Conservation (phyloP, 1,140 invertebrate genomes). For the Galleria mellonella region DNA sequence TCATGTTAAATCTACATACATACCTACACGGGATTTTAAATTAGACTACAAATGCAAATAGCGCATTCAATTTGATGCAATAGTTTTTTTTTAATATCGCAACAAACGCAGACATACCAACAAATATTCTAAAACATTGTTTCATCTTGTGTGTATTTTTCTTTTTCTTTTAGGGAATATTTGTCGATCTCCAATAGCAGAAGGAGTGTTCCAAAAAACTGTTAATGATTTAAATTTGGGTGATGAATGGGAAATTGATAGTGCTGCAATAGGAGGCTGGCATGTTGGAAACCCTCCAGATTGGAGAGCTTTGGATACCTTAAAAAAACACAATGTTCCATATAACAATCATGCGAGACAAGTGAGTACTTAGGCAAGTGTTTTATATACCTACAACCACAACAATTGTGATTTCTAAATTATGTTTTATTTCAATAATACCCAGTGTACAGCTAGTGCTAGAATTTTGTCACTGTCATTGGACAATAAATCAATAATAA, state of each 20-base stretch:
- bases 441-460: too few species aligned
- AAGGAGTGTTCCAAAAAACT: slow-evolving; percentile 88
- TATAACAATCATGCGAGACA: slow-evolving; percentile 86
- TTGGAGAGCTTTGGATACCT: slow-evolving; percentile 80
- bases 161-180: slow-evolving; percentile 83
- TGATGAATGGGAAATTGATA: slow-evolving; percentile 88
- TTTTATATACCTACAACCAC: too few species aligned
- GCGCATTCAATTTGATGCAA: too few species aligned
- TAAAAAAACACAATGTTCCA: slow-evolving; percentile 82
- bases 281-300: slow-evolving; percentile 90
- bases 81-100: too few species aligned
- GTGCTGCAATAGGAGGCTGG: slow-evolving; percentile 89
- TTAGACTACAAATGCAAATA: too few species aligned
- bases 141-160: too few species aligned
- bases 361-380: slow-evolving; percentile 26
- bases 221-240: slow-evolving; percentile 77
- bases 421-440: background rate
- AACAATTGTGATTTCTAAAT: background rate
- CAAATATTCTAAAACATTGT: too few species aligned
- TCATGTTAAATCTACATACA: too few species aligned
- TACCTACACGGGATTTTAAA: too few species aligned
- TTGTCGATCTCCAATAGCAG: slow-evolving; percentile 95
- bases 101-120: too few species aligned
- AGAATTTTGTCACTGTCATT: too few species aligned
- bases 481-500: too few species aligned